phyloP scores from a whole-genome alignment of 37 sponge, comb jelly and placozoan genomes.

The Tethya wilhelma region DNA sequence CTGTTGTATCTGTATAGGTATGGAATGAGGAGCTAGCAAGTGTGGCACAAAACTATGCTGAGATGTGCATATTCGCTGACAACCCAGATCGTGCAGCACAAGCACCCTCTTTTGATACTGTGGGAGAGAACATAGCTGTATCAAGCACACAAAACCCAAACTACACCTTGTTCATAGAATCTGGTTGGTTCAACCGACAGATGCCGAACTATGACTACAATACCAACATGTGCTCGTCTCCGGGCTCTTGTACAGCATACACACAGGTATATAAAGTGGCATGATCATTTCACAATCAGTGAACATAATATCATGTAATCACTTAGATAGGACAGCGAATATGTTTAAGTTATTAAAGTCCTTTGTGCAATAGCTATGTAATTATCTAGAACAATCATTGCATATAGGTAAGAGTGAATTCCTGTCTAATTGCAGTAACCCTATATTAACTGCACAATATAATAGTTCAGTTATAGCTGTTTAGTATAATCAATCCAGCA shows the following conservation, averaged over 20 bases:
- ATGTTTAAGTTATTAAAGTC: neutral
- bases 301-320: neutral
- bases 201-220: constrained; percentile 2
- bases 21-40: constrained; percentile 51
- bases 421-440: no score
- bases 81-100: constrained; percentile 13
- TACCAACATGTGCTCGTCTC: constrained; percentile 12
- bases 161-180: constrained; percentile 4
- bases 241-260: constrained; percentile 29
- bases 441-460: no score
- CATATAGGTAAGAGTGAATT: no score
- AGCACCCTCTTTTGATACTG: constrained; percentile 14
- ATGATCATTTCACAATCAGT: neutral
- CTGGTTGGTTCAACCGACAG: neutral
- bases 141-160: neutral
- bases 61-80: constrained; percentile 20
- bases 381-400: no score
- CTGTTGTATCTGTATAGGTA: constrained; percentile 3
- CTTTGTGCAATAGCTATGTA: no score
- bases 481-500: no score
- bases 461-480: no score
- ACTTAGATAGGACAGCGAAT: neutral
- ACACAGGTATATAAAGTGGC: constrained; percentile 39
- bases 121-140: constrained; percentile 36
- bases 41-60: constrained; percentile 37